A percentile compares a stretch with the other conserved stretches of the same genome.
phyloP scores from a whole-genome alignment of 2,888 invertebrate species.

The Liposcelis brunnea region DNA sequence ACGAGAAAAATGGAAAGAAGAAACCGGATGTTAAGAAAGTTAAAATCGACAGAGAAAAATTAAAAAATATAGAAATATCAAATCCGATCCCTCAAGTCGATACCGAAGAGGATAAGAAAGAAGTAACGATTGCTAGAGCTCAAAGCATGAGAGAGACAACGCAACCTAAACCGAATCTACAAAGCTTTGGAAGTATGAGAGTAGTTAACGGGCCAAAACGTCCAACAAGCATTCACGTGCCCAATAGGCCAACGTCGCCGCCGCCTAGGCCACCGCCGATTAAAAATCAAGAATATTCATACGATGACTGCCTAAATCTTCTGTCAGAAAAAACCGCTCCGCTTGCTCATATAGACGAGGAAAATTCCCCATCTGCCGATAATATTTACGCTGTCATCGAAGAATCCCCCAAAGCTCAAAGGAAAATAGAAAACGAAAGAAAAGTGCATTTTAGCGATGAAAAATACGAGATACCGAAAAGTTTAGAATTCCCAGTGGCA shows the following conservation, averaged over 20 bases:
- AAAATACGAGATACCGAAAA: neutral
- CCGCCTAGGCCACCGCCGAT: conserved; percentile 25
- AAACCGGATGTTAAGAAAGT: neutral
- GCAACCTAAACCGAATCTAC: conserved; percentile 41
- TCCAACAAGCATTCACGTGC: conserved; percentile 53
- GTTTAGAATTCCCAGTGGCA: neutral
- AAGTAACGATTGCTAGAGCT: conserved; percentile 50
- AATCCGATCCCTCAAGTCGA: conserved; percentile 59
- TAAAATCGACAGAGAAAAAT: conserved; percentile 44
- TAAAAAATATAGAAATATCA: conserved; percentile 65
- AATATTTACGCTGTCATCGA: conserved; percentile 81
- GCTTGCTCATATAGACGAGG: conserved; percentile 41
- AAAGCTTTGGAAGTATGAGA: conserved; percentile 70
- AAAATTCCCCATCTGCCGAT: conserved; percentile 38
- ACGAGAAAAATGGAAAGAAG: conserved; percentile 33
- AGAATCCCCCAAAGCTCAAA: conserved; percentile 38
- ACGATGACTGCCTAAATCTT: conserved; percentile 59
- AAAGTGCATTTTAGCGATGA: conserved; percentile 1
- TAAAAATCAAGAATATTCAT: conserved; percentile 32
- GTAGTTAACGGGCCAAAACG: conserved; percentile 45
- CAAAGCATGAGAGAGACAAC: conserved; percentile 58
- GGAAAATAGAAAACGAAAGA: neutral
- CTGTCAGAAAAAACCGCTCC: conserved; percentile 37
- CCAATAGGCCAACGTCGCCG: conserved; percentile 33
- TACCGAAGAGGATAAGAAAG: conserved; percentile 34